Conservation (phyloP, 2,888 invertebrate genomes). For the Thera britannica region DNA sequence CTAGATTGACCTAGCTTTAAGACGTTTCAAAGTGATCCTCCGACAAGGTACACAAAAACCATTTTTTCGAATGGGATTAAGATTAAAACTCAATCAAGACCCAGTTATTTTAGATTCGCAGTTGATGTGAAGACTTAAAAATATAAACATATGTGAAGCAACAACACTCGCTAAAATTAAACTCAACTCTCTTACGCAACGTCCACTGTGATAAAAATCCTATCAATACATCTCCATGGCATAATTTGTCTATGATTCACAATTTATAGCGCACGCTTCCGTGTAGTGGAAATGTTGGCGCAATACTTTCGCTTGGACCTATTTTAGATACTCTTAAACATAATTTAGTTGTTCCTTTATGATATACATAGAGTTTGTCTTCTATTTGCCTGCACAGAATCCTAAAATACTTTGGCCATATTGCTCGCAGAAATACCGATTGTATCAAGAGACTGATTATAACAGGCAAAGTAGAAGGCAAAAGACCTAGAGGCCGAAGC, state of each 20-base stretch:
- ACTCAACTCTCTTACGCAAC: constrained; percentile 4
- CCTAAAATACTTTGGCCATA: too few species aligned
- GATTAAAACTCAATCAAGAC: not conserved
- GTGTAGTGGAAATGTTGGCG: constrained; percentile 16
- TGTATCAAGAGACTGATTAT: too few species aligned
- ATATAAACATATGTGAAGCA: not conserved
- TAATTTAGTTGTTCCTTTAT: not conserved
- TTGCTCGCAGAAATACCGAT: too few species aligned
- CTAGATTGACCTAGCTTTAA: too few species aligned
- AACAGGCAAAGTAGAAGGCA: too few species aligned
- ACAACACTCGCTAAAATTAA: constrained; percentile 18
- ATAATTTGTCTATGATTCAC: constrained; percentile 9
- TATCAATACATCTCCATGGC: constrained; percentile 6
- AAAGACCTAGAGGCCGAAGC: too few species aligned
- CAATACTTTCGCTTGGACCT: constrained; percentile 12
- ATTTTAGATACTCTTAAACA: constrained; percentile 1
- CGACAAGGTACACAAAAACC: too few species aligned
- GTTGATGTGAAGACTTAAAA: not conserved
- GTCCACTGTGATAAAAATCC: constrained; percentile 12
- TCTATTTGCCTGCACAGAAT: too few species aligned
- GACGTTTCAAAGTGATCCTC: too few species aligned
- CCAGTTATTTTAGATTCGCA: not conserved
- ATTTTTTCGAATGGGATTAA: too few species aligned
- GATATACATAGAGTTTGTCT: too few species aligned
- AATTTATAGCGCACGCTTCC: constrained; percentile 17